Evolutionary conservation across 1,140 invertebrate genomes (phyloP), one percentile per base, ranked within the genome.

Genomic region (Meloidogyne exigua): DNA sequence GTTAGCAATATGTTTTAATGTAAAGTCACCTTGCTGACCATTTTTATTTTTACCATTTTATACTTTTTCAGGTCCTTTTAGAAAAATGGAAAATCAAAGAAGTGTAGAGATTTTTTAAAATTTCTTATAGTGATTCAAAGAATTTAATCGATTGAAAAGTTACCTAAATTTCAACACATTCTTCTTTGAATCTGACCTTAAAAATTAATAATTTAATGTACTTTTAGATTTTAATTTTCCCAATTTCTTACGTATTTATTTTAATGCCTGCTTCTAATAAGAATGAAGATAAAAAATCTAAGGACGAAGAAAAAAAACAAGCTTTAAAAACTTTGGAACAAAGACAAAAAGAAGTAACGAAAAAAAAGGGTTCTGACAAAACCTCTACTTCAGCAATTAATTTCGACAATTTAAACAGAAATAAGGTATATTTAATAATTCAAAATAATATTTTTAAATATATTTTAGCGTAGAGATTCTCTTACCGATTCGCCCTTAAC

Each of bases 401-500:
- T 21, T 57, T 57, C 21, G 49, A 57, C 4, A 5, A 57, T 57
- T 57, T 57, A 3, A n/a, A 21, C 5, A n/a, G 49, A n/a, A 12
- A n/a, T n/a, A 57, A 57, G n/a, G 49, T 57, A 44, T 44, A 18
- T 44, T 15, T 57, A 18, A 9, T 49, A 18, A 18, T 4, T 18
- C n/a, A 49, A 49, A 5, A 49, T n/a, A n/a, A 12, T 21, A n/a
- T 68, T 68, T 42, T 62, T 25, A 15, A 49, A 25, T 15, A 57
- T 5, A n/a, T 65, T 76, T 36, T 62, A 76, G 75, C 66, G 69
- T 21, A 13, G 75, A 15, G 64, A 32, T 36, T 76, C 75, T 13
- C 62, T 76, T 10, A 76, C 75, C 15, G 75, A 76, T 71, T 76
- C 75, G 13, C 69, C 75, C 1, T 26, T 76, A n/a, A 76, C 75